Base-by-base conservation (phyloP, 2,113 vertebrate genomes). In the Nyctibius bracteatus region DNA sequence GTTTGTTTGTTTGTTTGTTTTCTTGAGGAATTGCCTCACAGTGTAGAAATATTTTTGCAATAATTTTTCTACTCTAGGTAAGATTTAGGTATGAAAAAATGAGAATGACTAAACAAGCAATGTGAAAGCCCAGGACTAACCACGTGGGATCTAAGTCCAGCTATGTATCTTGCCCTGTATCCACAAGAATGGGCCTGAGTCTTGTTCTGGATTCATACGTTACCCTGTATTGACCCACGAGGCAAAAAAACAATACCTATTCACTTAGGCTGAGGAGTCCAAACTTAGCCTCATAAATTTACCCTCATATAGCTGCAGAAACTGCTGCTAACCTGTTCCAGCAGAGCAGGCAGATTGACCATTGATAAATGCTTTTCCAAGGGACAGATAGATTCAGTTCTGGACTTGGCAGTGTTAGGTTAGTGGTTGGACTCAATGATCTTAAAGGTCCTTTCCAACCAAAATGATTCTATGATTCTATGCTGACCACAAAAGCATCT, bases 231-330 rank as follows among this genome's bases (percentile, higher is more conserved):
- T 75, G 30, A 79, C 4, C 8, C 5, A 5, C 2, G 39, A 54
- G 25, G 33, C 12, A n/a, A 28, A 63, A 71, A 77, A 15, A 0
- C 8, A 57, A 6, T 17, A 61, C 10, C 14, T 86, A 0, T 54
- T 79, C 62, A 52, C 7, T 63, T 12, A 59, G 16, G 43, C 9
- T 61, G 17, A 22, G 10, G 35, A 75, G 25, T 41, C 28, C 78
- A 67, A 87, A 67, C 27, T 46, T 25, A 51, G 5, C 35, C 28
- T 35, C 51, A 68, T 13, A 68, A 24, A 46, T 35, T 24, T 51
- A 79, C 67, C 15, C 11, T 46, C 43, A 16, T 11, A 21, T 2
- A 33, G 13, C 9, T 49, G 30, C 12, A 94, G 39, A 81, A 88
- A 68, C 22, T 61, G 30, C 30, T 74, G 3, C 17, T 94, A 25